phyloP scores from a whole-genome alignment of 2,888 invertebrate genomes.

The Graphium colonna region DNA sequence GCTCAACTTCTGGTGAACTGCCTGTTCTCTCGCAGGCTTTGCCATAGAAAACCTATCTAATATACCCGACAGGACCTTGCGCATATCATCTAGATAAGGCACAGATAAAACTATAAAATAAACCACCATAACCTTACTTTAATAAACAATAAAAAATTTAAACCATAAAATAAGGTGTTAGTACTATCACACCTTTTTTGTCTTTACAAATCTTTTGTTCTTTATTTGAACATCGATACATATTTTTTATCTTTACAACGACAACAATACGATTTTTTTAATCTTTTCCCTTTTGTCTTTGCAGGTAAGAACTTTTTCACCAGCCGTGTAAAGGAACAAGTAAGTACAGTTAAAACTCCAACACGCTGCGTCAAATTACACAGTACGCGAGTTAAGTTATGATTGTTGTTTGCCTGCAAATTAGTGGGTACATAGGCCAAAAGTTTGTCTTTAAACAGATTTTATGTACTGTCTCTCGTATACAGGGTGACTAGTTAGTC shows the following conservation, averaged over 20 bases:
- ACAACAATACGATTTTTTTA: slow-evolving; percentile 4
- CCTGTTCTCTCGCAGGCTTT: too few species aligned
- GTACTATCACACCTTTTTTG: background rate
- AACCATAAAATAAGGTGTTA: background rate
- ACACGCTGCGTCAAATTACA: background rate
- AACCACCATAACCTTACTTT: background rate
- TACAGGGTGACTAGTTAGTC: too few species aligned
- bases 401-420: slow-evolving; percentile 10
- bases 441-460: background rate
- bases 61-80: too few species aligned
- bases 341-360: slow-evolving; percentile 17
- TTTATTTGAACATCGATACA: background rate
- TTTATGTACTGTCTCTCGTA: background rate
- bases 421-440: slow-evolving; percentile 2
- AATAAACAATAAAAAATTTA: background rate
- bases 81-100: too few species aligned
- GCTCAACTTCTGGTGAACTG: too few species aligned
- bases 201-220: background rate
- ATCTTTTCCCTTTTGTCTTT: slow-evolving; percentile 13
- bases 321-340: slow-evolving; percentile 7
- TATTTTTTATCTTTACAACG: background rate
- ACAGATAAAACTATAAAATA: background rate
- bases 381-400: background rate
- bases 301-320: slow-evolving; percentile 17
- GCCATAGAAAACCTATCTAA: too few species aligned